Evolutionary conservation across 1,140 invertebrate species (phyloP).

Genomic region (Metaphire vulgaris): DNA sequence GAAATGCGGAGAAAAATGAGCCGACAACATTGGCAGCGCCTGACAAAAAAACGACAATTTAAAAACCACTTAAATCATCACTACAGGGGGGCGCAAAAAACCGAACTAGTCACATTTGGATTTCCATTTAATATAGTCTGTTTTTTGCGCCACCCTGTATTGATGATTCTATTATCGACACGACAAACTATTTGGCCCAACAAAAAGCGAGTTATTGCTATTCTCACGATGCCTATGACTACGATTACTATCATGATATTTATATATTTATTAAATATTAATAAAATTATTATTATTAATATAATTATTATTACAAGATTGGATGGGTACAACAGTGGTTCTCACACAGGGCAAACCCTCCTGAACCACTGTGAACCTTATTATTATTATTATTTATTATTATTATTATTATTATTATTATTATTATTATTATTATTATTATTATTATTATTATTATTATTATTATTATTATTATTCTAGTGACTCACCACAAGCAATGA

Average conservation of each 20-base stretch:
- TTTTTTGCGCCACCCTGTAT: too few relatives aligned
- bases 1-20: constrained; percentile 80
- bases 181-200: too few relatives aligned
- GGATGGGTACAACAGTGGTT: too few relatives aligned
- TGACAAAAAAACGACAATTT: constrained; percentile 27
- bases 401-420: neutral
- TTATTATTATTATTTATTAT: neutral
- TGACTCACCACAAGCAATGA: constrained; percentile 41
- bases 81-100: neutral
- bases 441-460: neutral
- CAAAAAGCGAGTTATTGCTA: neutral
- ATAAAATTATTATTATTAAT: neutral
- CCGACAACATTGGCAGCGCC: constrained; percentile 77
- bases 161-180: too few relatives aligned
- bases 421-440: neutral
- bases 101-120: too few relatives aligned
- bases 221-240: neutral
- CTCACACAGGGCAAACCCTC: too few relatives aligned
- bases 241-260: neutral
- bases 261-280: neutral
- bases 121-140: neutral
- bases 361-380: too few relatives aligned
- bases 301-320: neutral
- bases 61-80: neutral
- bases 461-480: neutral